A percentile compares a stretch with the other conserved stretches of the same genome.
Conservation (phyloP, 2,113 vertebrate genomes). For the Manacus vitellinus region DNA sequence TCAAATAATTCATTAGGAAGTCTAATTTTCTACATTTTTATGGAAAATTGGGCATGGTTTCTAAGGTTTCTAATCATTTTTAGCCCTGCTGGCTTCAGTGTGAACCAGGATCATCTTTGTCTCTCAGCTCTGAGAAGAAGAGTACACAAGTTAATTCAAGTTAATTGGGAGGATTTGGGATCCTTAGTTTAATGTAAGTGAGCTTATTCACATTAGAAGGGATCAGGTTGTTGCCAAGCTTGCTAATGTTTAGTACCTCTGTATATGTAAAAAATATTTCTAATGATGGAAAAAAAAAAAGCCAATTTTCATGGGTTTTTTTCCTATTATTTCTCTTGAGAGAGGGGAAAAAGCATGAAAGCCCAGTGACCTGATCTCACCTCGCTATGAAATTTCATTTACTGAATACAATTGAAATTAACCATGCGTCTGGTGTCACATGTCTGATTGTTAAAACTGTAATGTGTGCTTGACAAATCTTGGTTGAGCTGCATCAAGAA, state of each 20-base stretch:
- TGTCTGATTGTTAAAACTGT: neutral
- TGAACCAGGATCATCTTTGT: neutral
- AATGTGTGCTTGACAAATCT: neutral
- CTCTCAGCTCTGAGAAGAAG: neutral
- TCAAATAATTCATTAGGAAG: neutral
- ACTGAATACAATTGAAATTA: neutral
- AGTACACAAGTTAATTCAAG: neutral
- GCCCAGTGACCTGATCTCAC: neutral
- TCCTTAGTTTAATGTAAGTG: neutral
- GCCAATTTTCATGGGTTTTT: rapidly evolving
- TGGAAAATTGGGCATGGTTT: neutral
- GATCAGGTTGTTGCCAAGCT: neutral
- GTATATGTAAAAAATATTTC: neutral
- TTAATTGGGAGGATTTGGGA: neutral
- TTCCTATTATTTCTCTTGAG: neutral
- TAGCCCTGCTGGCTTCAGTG: neutral
- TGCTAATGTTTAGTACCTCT: rapidly evolving
- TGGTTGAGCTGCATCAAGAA: neutral
- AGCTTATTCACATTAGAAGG: neutral
- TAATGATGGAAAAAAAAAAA: neutral
- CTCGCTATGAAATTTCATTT: neutral
- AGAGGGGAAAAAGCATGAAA: neutral
- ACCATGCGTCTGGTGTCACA: neutral
- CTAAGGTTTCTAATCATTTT: neutral
- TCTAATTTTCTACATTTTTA: neutral